Conservation (phyloP, 2,888 invertebrate species). For the Cerastis rubricosa region DNA sequence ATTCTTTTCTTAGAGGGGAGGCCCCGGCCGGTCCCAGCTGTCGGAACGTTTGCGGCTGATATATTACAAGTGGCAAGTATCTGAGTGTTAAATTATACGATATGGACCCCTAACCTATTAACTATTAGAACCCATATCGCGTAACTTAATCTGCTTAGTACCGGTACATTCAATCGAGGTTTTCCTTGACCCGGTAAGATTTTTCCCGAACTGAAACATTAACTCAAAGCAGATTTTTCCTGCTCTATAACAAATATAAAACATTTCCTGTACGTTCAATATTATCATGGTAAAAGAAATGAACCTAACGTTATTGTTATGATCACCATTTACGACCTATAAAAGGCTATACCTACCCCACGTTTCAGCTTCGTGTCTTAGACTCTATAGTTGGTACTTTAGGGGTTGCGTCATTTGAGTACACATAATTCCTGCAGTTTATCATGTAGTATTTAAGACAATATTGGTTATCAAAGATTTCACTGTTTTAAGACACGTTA, state of each 20-base stretch:
- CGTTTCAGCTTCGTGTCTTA: conserved; percentile 20
- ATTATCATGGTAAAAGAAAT: conserved; percentile 18
- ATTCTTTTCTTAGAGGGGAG: background rate
- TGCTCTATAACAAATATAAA: background rate
- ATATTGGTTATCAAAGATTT: conserved; percentile 39
- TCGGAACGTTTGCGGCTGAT: background rate
- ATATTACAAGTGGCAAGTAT: background rate
- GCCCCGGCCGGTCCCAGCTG: no score
- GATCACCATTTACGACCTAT: conserved; percentile 43
- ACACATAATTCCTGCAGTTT: conserved; percentile 27
- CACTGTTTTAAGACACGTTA: background rate
- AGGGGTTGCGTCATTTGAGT: conserved; percentile 33
- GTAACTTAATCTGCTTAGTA: background rate
- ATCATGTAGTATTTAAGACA: conserved; percentile 19
- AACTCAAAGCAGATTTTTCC: background rate
- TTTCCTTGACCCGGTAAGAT: background rate
- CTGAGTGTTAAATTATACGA: background rate
- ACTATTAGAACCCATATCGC: background rate
- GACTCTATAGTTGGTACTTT: conserved; percentile 5
- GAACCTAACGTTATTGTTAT: conserved; percentile 32
- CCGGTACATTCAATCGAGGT: background rate
- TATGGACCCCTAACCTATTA: background rate
- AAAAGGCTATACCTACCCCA: conserved; percentile 35
- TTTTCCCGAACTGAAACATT: background rate
- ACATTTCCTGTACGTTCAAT: background rate